A percentile compares a stretch with the other conserved stretches of the same genome.
Conservation (phyloP, 2,113 vertebrate genomes). For the Brachypodius melanocephalos region DNA sequence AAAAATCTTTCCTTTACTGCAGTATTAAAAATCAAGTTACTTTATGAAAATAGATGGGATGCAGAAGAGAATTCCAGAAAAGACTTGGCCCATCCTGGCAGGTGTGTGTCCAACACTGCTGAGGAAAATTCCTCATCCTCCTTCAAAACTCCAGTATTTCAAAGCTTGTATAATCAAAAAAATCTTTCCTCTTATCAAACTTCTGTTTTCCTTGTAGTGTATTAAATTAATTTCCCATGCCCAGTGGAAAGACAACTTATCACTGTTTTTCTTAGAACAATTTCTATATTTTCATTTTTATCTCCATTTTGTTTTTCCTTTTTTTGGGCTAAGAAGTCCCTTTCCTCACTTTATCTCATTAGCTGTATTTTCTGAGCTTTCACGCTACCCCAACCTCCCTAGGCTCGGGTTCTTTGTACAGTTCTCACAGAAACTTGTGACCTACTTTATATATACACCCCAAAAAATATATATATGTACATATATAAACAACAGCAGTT, state of each 20-base stretch:
- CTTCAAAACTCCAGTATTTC: background rate
- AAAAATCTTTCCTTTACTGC: background rate
- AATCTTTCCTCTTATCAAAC: background rate
- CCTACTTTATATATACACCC: background rate
- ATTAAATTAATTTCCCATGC: background rate
- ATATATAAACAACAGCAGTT: background rate
- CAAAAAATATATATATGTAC: background rate
- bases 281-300: background rate
- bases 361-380: background rate
- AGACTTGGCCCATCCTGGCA: background rate
- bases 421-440: background rate
- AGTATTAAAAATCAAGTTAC: background rate
- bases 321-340: background rate
- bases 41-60: background rate
- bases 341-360: background rate
- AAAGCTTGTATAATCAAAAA: background rate
- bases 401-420: background rate
- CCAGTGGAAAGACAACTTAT: background rate
- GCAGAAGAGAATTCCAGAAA: background rate
- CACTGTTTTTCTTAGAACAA: background rate
- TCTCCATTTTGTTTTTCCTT: background rate
- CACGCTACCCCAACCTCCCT: background rate
- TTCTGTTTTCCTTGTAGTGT: background rate
- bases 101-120: background rate
- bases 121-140: background rate